A percentile compares a stretch with the other conserved stretches of the same genome.
These are phyloP conservation scores for Electrophaes corylata DNA, from an alignment of 2,888 invertebrate species.

Conservation along the genomic window DNA sequence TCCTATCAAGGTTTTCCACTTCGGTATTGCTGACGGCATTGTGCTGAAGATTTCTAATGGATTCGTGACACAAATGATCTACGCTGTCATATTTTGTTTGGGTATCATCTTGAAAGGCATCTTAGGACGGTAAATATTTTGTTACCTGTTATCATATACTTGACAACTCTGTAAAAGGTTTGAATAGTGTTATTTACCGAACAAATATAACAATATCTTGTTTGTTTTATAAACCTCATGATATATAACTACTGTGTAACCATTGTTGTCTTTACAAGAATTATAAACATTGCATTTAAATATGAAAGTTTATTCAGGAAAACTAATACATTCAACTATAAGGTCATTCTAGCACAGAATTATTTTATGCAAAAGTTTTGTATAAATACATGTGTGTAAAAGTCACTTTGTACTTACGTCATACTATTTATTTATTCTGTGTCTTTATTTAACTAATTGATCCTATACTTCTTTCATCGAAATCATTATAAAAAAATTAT, in stretches of 20 bases:
- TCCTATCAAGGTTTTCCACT: neutral
- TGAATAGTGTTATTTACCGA: neutral
- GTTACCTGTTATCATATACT: neutral
- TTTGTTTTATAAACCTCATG: neutral
- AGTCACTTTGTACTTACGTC: too few species aligned
- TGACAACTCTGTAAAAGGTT: slow-evolving; percentile 1
- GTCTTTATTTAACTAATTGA: too few species aligned
- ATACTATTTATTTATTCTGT: too few species aligned
- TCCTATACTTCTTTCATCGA: neutral
- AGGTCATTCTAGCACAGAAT: neutral
- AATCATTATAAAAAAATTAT: neutral
- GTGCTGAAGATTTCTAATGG: neutral
- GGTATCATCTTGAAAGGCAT: neutral
- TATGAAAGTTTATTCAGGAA: neutral
- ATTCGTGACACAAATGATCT: neutral
- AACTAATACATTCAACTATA: neutral
- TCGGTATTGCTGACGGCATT: neutral
- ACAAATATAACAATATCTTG: neutral
- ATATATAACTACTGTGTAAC: neutral
- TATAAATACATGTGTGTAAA: neutral
- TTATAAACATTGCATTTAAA: too few species aligned
- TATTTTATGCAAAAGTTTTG: neutral
- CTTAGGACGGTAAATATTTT: neutral
- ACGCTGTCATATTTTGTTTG: neutral
- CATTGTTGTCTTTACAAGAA: too few species aligned